Base-by-base conservation (phyloP, 2,888 invertebrate species). In the Euzetes globulus region DNA sequence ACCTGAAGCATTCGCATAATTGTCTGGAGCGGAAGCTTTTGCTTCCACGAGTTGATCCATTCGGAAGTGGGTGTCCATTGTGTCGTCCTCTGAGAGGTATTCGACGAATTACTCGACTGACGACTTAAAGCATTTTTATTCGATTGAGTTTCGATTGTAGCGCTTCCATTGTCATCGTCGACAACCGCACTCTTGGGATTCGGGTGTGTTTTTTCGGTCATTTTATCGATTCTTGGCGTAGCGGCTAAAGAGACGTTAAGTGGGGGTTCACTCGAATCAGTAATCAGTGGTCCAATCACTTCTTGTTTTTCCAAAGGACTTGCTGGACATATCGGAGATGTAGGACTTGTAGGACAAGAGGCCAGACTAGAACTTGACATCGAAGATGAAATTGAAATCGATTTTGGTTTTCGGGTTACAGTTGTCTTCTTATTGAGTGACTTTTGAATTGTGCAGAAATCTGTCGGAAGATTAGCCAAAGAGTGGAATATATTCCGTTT, bases 401-500 rank as follows among this genome's bases (percentile, higher is more conserved):
- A 37, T 37, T 72, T 72, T 25, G 72, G 52, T 45, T 68, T 68
- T 45, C 68, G 68, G 22, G 41, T 68, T 1, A 68, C 13, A 68
- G n/a, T 45, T 68, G 68, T 68, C 33, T 68, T 68, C 41, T 79
- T 78, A 76, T 75, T 84, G 52, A 86, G 80, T 15, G 91, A 90
- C 81, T 91, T 90, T 50, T 90, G 87, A 80, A 99, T 97, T 77
- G 94, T 90, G 33, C 89, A 86, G 83, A 91, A 91, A 83, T 99
- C 98, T 76, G 92, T 91, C 9, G 97, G 95, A 78, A 99, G 84
- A 85, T 98, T 99, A n/a, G 97, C 95, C 80, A 99, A 85, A 77
- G 91, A 89, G 85, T 99, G 97, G 85, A 99, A 99, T 75, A 98
- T 95, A 82, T 92, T 92, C n/a, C 99, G 88, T 83, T 99, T 99